Evolutionary conservation across 2,797 vertebrate species (phyloP).

Genomic region (Anolis apletophallus): DNA sequence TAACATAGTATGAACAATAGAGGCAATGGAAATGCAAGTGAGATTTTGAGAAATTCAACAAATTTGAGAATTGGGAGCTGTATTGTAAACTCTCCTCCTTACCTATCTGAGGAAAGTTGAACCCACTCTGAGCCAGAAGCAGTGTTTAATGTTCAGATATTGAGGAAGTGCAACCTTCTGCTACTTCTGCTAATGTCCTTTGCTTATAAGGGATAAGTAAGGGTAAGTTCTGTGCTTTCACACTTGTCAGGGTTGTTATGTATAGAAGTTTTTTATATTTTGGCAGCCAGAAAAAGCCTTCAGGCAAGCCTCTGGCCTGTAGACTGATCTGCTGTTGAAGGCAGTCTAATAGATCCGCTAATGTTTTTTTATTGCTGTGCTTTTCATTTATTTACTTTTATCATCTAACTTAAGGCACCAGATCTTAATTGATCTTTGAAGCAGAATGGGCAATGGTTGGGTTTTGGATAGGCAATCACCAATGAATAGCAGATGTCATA

Average conservation of each 20-base stretch:
- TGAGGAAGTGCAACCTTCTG: not conserved
- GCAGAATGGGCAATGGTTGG: too few species aligned
- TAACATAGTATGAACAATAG: too few species aligned
- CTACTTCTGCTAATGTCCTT: not conserved
- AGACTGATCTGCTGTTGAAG: not conserved
- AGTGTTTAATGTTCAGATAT: not conserved
- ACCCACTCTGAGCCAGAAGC: not conserved
- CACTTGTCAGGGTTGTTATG: not conserved
- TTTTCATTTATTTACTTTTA: not conserved
- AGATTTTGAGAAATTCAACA: too few species aligned
- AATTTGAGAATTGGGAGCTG: not conserved
- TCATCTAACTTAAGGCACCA: too few species aligned
- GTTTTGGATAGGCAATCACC: too few species aligned
- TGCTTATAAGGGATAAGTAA: not conserved
- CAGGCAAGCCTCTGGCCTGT: not conserved
- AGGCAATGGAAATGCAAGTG: too few species aligned
- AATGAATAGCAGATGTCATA: too few species aligned
- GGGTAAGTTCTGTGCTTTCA: not conserved
- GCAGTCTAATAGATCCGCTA: not conserved
- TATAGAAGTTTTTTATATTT: too few species aligned
- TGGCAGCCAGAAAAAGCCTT: not conserved
- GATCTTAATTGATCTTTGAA: too few species aligned
- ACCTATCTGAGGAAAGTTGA: not conserved
- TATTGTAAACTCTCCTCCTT: not conserved
- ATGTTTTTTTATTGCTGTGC: not conserved